Conservation (phyloP, 2,797 vertebrate species). For the Protosalanx chinensis region DNA sequence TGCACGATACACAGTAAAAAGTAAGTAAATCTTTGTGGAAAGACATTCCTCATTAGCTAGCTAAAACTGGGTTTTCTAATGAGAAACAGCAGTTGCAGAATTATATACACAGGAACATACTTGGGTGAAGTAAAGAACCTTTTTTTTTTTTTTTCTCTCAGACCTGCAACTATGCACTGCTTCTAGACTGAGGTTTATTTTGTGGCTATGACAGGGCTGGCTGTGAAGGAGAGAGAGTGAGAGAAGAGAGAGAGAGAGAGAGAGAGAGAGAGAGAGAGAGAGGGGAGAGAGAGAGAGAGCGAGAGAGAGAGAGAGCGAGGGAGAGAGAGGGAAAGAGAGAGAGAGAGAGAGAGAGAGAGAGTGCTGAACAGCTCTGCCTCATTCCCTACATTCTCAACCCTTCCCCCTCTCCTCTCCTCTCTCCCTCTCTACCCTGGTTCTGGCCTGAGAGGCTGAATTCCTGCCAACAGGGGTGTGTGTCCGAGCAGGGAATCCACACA, state of each 20-base stretch:
- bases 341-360: too few relatives aligned
- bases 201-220: conserved; percentile 21
- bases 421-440: conserved; percentile 17
- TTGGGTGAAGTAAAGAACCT: background rate
- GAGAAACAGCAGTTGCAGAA: conserved; percentile 14
- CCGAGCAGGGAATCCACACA: conserved; percentile 40
- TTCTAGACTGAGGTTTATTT: conserved; percentile 20
- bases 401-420: conserved; percentile 12
- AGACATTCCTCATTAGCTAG: conserved; percentile 12
- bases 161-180: background rate
- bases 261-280: too few relatives aligned
- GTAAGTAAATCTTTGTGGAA: conserved; percentile 8
- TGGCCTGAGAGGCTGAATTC: conserved; percentile 44
- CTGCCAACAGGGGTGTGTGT: conserved; percentile 54
- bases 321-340: background rate
- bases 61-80: conserved; percentile 13
- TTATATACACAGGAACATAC: background rate
- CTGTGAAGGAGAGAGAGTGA: conserved; percentile 18
- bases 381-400: conserved; percentile 56
- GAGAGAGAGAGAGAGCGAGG: background rate
- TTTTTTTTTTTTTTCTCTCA: background rate
- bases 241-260: conserved; percentile 11
- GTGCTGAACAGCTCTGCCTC: conserved; percentile 43
- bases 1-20: background rate
- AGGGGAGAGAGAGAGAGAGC: background rate